A percentile compares a stretch with the other conserved stretches of the same genome.
These are phyloP conservation scores for Sisor rabdophorus DNA, from an alignment of 2,113 vertebrate genomes.

Conservation along the genomic window DNA sequence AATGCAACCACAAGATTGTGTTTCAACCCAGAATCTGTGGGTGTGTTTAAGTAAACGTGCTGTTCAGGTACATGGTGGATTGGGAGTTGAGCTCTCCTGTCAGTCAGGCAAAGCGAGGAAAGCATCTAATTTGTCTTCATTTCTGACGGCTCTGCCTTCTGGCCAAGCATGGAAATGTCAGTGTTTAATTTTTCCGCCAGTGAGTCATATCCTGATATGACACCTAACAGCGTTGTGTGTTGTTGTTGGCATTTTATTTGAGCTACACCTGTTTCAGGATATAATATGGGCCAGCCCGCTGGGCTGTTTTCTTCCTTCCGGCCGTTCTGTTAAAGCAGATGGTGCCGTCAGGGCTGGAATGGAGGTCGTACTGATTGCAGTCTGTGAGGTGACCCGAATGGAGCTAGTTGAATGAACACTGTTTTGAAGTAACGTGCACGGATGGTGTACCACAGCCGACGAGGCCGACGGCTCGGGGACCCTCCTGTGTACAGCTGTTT, in stretches of 20 bases:
- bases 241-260: conserved; percentile 34
- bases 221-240: conserved; percentile 18
- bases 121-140: conserved; percentile 12
- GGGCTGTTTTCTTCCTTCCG: conserved; percentile 13
- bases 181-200: conserved; percentile 5
- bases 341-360: conserved; percentile 44
- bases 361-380: conserved; percentile 27
- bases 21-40: not conserved
- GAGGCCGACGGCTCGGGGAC: conserved; percentile 4
- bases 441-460: conserved; percentile 17
- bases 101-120: not conserved
- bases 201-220: conserved; percentile 12
- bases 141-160: conserved; percentile 8
- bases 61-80: conserved; percentile 1
- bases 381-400: conserved; percentile 34
- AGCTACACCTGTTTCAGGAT: conserved; percentile 17
- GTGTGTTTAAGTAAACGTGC: not conserved
- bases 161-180: conserved; percentile 21
- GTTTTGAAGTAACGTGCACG: conserved; percentile 30
- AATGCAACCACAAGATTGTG: not conserved
- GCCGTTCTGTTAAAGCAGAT: conserved; percentile 39
- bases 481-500: conserved; percentile 14
- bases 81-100: not conserved
- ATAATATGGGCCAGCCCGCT: conserved; percentile 48
- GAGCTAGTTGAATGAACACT: conserved; percentile 14